Percentiles rank a stretch among this genome's conserved stretches.
These are phyloP conservation scores for Eueides isabella DNA, from an alignment of 1,140 invertebrate species.

Conservation along the genomic window DNA sequence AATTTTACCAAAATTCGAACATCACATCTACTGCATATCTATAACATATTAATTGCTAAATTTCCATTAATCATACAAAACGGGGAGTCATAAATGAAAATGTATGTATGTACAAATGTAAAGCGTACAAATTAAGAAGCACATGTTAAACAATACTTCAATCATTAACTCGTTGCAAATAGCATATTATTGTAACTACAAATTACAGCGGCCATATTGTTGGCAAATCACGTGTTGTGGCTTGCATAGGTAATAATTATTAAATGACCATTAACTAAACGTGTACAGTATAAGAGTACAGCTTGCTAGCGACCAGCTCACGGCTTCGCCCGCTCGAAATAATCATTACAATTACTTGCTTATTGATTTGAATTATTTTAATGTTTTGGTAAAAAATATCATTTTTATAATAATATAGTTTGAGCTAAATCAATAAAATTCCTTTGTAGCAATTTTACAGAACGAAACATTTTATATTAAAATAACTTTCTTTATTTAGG, in stretches of 20 bases:
- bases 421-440: too few relatives aligned
- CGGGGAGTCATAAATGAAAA: background rate
- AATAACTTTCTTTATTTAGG: too few relatives aligned
- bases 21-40: background rate
- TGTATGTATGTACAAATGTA: background rate
- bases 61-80: background rate
- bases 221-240: conserved; percentile 14
- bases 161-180: conserved; percentile 14
- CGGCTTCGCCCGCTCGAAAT: too few relatives aligned
- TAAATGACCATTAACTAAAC: conserved; percentile 7
- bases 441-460: too few relatives aligned
- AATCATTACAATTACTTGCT: too few relatives aligned
- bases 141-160: background rate
- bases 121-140: background rate
- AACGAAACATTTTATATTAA: too few relatives aligned
- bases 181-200: conserved; percentile 12
- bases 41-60: background rate
- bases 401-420: too few relatives aligned
- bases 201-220: conserved; percentile 17
- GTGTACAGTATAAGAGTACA: background rate
- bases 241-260: background rate
- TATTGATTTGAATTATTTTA: too few relatives aligned
- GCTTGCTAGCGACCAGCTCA: too few relatives aligned
- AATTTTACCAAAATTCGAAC: background rate
- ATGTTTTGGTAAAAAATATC: too few relatives aligned